Evolutionary conservation across 2,797 vertebrate genomes (phyloP).

Genomic region (Liasis olivaceus): DNA sequence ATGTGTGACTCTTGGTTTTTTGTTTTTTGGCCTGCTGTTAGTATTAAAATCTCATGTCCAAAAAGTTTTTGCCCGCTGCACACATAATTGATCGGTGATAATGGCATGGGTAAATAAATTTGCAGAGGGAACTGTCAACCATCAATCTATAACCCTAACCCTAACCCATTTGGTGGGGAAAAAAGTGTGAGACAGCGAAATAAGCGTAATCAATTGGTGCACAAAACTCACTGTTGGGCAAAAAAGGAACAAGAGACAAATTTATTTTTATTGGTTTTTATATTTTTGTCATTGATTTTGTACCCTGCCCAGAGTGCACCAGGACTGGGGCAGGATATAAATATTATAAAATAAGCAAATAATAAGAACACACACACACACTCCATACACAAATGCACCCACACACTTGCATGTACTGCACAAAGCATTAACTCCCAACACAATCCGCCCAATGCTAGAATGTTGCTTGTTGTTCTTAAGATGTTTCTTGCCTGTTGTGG

Average conservation of each 20-base stretch:
- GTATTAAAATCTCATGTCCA: not conserved
- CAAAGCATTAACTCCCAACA: not conserved
- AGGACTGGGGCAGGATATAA: not conserved
- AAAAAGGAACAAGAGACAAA: not conserved
- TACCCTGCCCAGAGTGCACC: not conserved
- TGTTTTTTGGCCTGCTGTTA: not conserved
- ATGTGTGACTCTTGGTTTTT: not conserved
- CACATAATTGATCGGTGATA: not conserved
- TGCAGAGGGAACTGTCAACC: not conserved
- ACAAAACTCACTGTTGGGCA: not conserved
- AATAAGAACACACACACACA: not conserved
- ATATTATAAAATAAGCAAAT: not conserved
- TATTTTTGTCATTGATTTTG: not conserved
- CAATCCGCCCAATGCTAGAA: not conserved
- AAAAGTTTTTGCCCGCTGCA: not conserved
- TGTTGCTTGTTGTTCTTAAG: not conserved
- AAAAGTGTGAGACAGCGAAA: not conserved
- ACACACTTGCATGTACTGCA: not conserved
- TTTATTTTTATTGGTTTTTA: not conserved
- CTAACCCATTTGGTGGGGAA: not conserved
- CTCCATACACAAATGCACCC: not conserved
- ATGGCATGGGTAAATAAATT: not conserved
- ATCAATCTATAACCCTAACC: not conserved
- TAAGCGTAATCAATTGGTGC: not conserved
- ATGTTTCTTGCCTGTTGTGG: not conserved